These are phyloP conservation scores for Cataglyphis cursor DNA, from an alignment of 2,888 invertebrate genomes.

Conservation along the genomic window DNA sequence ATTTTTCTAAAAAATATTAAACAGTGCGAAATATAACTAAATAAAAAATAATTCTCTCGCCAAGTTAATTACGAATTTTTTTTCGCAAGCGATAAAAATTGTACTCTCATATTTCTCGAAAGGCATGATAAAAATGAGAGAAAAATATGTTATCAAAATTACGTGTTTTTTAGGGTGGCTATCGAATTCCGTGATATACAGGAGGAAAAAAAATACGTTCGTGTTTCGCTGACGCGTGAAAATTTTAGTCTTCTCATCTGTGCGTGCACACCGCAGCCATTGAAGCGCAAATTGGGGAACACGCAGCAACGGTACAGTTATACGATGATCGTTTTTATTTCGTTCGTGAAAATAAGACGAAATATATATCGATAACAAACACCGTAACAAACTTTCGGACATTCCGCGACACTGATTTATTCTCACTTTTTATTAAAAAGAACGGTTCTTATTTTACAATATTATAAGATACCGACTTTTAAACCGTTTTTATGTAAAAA, in stretches of 20 bases:
- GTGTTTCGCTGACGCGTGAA: conserved; percentile 62
- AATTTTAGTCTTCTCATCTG: conserved; percentile 65
- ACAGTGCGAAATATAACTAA: not conserved
- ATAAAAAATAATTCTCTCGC: not conserved
- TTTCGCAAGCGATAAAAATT: conserved; percentile 53
- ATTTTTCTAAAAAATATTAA: not conserved
- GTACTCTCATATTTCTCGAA: not conserved
- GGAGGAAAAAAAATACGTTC: conserved; percentile 56
- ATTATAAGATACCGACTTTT: not conserved
- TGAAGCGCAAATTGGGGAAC: conserved; percentile 56
- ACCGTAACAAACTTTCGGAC: not conserved
- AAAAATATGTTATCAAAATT: conserved; percentile 31
- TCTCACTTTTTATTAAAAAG: not conserved
- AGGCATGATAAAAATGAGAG: not conserved
- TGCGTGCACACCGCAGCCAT: conserved; percentile 21
- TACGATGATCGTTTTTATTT: conserved; percentile 46
- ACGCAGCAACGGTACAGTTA: conserved; percentile 37
- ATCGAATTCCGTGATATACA: conserved; percentile 11
- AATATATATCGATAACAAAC: not conserved
- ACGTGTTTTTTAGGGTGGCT: conserved; percentile 34
- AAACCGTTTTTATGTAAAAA: not conserved
- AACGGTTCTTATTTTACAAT: not conserved
- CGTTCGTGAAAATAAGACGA: conserved; percentile 29
- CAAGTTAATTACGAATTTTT: not conserved
- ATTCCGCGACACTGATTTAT: not conserved